Evolutionary conservation across 2,797 vertebrate species (phyloP), one percentile per base, ranked within the genome.

Genomic region (Micromesistius poutassou): DNA sequence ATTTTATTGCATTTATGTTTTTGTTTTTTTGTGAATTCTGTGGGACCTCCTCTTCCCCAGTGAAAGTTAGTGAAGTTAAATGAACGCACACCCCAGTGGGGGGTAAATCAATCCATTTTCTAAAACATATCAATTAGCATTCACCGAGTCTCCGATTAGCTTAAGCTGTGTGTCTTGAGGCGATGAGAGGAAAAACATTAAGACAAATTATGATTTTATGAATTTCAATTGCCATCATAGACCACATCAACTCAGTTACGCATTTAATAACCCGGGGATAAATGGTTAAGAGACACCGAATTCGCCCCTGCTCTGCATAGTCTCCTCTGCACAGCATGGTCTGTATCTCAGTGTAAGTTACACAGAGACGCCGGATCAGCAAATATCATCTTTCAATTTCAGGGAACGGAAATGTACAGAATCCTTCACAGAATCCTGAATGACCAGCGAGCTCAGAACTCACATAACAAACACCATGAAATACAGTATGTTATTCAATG

Each of bases 391-490:
- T 68, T 68, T 28, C 62, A 68, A 1, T 68, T 68, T 68, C 25
- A 68, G 62, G 62, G 62, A 68, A 68, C 25, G 25, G 22, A 62
- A n/a, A 62, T 62, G 62, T 68, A 66, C 62, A 66, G n/a, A 66
- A 66, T 66, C 25, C 55, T 25, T 62, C 55, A 62, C 22, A 62
- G 22, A 25, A n/a, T 62, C n/a, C 55, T 62, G 55, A 8, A 25
- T 62, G 0, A 68, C 2, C 62, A 28, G 62, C 62, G 7, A 25
- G 62, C 55, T 62, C 5, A 12, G 28, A 28, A 68, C n/a, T 68
- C 55, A 62, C 22, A 62, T 22, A 62, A n/a, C 5, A 19, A 1
- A 16, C 13, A 46, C 1, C 1, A 55, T 55, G 38, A 8, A 14
- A 42, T 13, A 42, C 40, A 13, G 40, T 42, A 4, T 42, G 40